Conservation (phyloP, 2,888 invertebrate genomes). For the Drosophila yooni region DNA sequence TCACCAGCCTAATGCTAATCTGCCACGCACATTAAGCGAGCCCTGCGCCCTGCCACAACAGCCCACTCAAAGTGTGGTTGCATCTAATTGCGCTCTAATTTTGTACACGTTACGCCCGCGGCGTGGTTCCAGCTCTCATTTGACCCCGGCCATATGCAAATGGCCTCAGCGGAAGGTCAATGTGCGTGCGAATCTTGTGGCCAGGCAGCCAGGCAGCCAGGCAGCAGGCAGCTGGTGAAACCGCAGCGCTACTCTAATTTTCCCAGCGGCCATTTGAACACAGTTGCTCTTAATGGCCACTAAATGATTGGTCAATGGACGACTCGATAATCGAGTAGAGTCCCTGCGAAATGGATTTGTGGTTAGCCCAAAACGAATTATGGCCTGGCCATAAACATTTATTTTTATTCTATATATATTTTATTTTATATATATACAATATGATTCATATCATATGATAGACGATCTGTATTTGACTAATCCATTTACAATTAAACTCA, state of each 20-base stretch:
- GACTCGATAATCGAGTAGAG: conserved; percentile 66
- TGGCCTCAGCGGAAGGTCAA: conserved; percentile 76
- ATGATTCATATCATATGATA: neutral
- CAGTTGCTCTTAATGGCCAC: conserved; percentile 48
- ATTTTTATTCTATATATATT: neutral
- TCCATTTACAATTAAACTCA: neutral
- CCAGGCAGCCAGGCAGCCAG: neutral
- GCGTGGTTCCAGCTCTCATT: conserved; percentile 36
- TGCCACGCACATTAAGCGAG: conserved; percentile 16
- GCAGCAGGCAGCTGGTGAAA: conserved; percentile 30
- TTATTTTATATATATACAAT: neutral
- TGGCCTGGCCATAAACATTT: neutral
- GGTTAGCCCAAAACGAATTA: conserved; percentile 42
- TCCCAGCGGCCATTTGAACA: conserved; percentile 37
- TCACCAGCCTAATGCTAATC: conserved; percentile 69
- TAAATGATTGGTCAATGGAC: conserved; percentile 50
- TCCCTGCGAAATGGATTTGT: conserved; percentile 63
- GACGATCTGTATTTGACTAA: neutral
- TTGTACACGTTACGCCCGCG: conserved; percentile 59
- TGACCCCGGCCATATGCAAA: conserved; percentile 68
- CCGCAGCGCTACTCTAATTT: conserved; percentile 79
- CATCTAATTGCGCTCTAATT: conserved; percentile 73
- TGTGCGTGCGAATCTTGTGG: conserved; percentile 74
- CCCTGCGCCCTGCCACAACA: neutral
- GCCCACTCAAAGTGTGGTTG: conserved; percentile 50